Evolutionary conservation across 2,888 invertebrate genomes (phyloP).

Genomic region (Stenolophus ochropezus): DNA sequence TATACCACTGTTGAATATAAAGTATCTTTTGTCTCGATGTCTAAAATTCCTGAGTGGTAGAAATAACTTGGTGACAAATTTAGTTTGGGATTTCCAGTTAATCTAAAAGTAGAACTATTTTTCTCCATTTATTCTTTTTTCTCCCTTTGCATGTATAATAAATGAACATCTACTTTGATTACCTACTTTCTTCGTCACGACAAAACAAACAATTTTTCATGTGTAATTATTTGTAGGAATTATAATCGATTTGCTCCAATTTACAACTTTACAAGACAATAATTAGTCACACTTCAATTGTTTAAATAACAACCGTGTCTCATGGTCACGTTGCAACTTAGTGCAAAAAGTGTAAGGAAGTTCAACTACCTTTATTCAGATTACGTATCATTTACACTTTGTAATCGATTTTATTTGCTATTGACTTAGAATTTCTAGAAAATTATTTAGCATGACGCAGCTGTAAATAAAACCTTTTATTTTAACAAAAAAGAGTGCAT

Average conservation of each 20-base stretch:
- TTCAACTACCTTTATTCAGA: neutral
- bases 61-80: slow-evolving; percentile 10
- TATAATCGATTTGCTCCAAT: neutral
- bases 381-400: neutral
- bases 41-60: neutral
- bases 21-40: too few relatives aligned
- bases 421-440: neutral
- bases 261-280: neutral
- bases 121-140: neutral
- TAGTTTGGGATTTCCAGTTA: slow-evolving; percentile 24
- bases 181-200: neutral
- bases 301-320: slow-evolving; percentile 21
- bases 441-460: neutral
- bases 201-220: neutral
- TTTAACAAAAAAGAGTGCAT: too few relatives aligned
- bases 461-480: neutral
- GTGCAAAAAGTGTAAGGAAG: neutral
- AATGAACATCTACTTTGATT: neutral
- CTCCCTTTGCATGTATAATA: neutral
- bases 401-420: neutral
- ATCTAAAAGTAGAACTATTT: slow-evolving; percentile 16
- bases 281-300: slow-evolving; percentile 52
- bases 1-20: too few relatives aligned
- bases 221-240: neutral
- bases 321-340: slow-evolving; percentile 12